Evolutionary conservation across 2,797 vertebrate species (phyloP).

Genomic region (Melanotaenia parkinsoni): DNA sequence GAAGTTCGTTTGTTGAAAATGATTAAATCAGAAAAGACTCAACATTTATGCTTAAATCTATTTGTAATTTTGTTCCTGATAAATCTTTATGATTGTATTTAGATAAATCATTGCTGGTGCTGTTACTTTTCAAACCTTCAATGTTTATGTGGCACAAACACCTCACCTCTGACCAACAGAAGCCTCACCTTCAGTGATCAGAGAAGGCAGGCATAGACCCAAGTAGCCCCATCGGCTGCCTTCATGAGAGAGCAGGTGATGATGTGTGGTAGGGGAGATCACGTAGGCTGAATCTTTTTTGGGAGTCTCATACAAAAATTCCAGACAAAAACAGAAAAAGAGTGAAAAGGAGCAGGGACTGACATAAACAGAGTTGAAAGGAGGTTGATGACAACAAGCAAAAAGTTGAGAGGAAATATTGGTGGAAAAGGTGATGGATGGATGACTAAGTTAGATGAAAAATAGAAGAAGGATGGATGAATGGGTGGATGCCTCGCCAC

Average conservation of each 20-base stretch:
- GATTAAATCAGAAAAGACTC: neutral
- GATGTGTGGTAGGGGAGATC: constrained; percentile 38
- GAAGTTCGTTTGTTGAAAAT: neutral
- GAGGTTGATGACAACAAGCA: constrained; percentile 4
- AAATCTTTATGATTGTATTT: neutral
- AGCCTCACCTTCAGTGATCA: neutral
- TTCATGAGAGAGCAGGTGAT: neutral
- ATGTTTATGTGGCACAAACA: neutral
- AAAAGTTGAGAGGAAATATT: constrained; percentile 32
- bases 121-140: neutral
- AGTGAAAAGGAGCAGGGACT: constrained; percentile 8
- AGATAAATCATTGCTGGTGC: no score
- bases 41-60: neutral
- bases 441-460: constrained; percentile 65
- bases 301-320: constrained; percentile 3
- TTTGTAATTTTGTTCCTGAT: neutral
- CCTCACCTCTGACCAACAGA: neutral
- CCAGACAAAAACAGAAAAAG: constrained; percentile 4
- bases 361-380: constrained; percentile 9
- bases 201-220: neutral
- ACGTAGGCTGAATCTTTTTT: constrained; percentile 12
- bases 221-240: neutral
- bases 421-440: constrained; percentile 40
- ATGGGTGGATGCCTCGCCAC: constrained; percentile 75
- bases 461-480: constrained; percentile 61